Conservation (phyloP, 2,888 invertebrate genomes). For the Athalia rosae region DNA sequence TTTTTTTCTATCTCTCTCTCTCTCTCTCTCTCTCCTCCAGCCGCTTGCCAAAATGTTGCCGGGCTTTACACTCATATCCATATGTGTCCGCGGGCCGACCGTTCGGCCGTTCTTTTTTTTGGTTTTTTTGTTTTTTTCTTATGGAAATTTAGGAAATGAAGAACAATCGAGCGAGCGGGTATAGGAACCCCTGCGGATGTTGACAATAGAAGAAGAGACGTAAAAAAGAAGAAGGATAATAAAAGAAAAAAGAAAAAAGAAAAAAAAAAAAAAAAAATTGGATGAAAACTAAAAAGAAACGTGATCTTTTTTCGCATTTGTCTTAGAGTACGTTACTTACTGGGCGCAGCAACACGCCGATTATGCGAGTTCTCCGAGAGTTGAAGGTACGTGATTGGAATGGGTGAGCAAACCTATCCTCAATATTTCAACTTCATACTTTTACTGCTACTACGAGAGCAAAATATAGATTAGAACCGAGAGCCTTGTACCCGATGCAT, state of each 20-base stretch:
- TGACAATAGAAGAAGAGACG: not conserved
- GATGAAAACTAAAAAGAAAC: not conserved
- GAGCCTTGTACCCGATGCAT: conserved; percentile 66
- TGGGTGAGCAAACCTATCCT: conserved; percentile 52
- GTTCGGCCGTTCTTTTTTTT: too few relatives aligned
- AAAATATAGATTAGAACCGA: conserved; percentile 50
- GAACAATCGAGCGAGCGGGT: conserved; percentile 18
- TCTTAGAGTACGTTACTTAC: conserved; percentile 36
- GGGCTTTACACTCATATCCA: too few relatives aligned
- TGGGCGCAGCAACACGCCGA: conserved; percentile 45
- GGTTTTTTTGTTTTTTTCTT: too few relatives aligned
- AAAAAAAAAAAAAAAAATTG: conserved; percentile 1
- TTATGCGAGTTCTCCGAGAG: conserved; percentile 48
- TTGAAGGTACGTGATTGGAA: conserved; percentile 52
- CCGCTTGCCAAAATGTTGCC: too few relatives aligned
- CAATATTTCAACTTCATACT: conserved; percentile 51
- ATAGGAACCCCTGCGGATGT: conserved; percentile 34
- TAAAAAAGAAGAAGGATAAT: not conserved
- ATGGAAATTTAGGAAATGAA: not conserved
- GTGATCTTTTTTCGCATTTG: conserved; percentile 36
- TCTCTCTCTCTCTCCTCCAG: too few relatives aligned
- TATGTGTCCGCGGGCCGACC: too few relatives aligned
- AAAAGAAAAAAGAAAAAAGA: not conserved
- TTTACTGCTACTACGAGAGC: conserved; percentile 59
- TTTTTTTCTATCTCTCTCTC: too few relatives aligned